Evolutionary conservation across 1,140 invertebrate species (phyloP).

Genomic region (Anthonomus grandis): DNA sequence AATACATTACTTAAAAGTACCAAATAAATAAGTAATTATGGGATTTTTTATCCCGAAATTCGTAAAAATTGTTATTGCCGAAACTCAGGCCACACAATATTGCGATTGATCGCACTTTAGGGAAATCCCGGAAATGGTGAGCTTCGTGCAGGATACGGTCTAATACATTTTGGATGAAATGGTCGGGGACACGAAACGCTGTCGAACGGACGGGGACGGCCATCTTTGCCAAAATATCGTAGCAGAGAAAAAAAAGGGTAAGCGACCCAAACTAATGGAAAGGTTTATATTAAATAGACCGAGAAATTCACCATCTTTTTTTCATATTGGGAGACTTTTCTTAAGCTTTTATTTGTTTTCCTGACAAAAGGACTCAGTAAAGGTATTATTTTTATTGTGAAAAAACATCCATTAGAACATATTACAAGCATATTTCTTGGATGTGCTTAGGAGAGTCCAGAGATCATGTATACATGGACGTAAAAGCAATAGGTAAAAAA

Average conservation of each 20-base stretch:
- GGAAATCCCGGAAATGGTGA: conserved; percentile 21
- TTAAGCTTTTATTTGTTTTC: no score
- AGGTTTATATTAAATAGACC: background rate
- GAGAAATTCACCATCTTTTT: background rate
- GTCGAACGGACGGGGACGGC: no score
- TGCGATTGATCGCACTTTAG: conserved; percentile 21
- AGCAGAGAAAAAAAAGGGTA: background rate
- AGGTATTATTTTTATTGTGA: no score
- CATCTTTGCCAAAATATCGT: conserved; percentile 14
- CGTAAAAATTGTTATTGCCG: conserved; percentile 17
- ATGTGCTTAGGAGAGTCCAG: no score
- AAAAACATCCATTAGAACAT: no score
- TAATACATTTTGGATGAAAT: conserved; percentile 24
- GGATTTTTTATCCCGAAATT: conserved; percentile 11
- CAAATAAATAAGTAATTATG: conserved; percentile 18
- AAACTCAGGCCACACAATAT: conserved; percentile 21
- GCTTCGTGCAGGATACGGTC: conserved; percentile 18
- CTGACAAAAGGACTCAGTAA: no score
- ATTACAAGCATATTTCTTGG: no score
- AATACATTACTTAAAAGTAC: background rate
- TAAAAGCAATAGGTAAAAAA: no score
- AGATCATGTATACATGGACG: no score
- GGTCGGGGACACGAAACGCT: conserved; percentile 17
- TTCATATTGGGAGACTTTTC: no score
- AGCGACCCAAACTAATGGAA: background rate